Evolutionary conservation across 2,113 vertebrate genomes (phyloP), one percentile per base, ranked within the genome.

Genomic region (Rhynchomys soricoides): DNA sequence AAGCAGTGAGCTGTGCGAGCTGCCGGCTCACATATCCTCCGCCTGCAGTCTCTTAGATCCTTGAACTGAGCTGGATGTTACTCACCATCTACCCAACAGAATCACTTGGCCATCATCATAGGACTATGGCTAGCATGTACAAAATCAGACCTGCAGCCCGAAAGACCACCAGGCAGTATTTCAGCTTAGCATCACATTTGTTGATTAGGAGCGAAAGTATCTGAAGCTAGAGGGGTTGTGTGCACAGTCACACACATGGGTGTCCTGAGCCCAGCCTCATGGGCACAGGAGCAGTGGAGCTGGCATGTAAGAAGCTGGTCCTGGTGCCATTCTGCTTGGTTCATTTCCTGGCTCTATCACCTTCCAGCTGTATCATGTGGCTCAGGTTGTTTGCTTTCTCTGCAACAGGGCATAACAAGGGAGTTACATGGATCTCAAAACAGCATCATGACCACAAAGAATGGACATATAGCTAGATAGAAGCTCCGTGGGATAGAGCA

Each of bases 251-350:
- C 57, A 75, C 8, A 8, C 10, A 10, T 45, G 29, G 70, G 57
- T 59, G 40, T 73, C n/a, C 11, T 9, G 5, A 31, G 1, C 43
- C 26, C 57, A 31, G 43, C 4, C 7, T 24, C 82, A 15, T 17
- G 0, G 50, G n/a, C 52, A 62, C 68, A 66, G 77, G 37, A 57
- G 34, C 62, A 62, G 1, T 0, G 50, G 5, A 0, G 16, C 3
- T 8, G 13, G 12, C n/a, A 17, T 62, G 21, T 3, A 1, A 73
- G 22, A 3, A 55, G 22, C 7, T 8, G 31, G 16, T 34, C 50
- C 73, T 1, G 10, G 13, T 0, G 1, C 13, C 21, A 0, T 3
- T 7, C 45, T 16, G 29, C 73, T 62, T 8, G 16, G 34, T 48
- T 74, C 62, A 31, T 2, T 22, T 34, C 50, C 85, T 0, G 0